A percentile compares a stretch with the other conserved stretches of the same genome.
These are phyloP conservation scores for Catocala fraxini DNA, from an alignment of 2,888 invertebrate species.

Conservation along the genomic window DNA sequence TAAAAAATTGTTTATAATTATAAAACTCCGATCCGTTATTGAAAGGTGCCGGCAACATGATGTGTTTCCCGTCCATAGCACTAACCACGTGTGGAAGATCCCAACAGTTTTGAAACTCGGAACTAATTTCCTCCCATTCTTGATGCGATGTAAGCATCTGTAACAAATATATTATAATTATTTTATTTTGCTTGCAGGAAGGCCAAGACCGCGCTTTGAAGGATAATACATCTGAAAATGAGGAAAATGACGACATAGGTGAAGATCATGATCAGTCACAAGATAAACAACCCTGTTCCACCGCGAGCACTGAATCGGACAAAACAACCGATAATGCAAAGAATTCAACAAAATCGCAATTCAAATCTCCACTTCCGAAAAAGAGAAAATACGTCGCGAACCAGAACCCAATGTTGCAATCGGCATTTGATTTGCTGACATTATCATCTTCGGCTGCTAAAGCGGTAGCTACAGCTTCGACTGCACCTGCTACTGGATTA, in stretches of 20 bases:
- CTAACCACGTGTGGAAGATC: conserved; percentile 38
- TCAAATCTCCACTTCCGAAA: conserved; percentile 33
- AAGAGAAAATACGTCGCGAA: conserved; percentile 30
- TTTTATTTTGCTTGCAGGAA: conserved; percentile 24
- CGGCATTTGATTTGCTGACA: conserved; percentile 30
- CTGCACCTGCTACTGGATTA: conserved; percentile 32
- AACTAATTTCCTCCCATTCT: conserved; percentile 21
- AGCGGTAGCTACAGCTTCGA: conserved; percentile 29
- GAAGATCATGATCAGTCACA: conserved; percentile 29
- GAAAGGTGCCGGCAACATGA: conserved; percentile 39
- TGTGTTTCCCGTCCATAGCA: conserved; percentile 49
- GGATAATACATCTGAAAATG: conserved; percentile 23
- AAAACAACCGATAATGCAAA: conserved; percentile 31
- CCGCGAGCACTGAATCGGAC: conserved; percentile 29
- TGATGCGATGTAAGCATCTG: conserved; percentile 24
- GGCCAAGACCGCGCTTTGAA: conserved; percentile 22
- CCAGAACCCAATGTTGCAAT: conserved; percentile 28
- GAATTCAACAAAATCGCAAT: conserved; percentile 28
- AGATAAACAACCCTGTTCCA: conserved; percentile 25
- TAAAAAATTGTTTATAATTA: conserved; percentile 52
- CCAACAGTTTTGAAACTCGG: conserved; percentile 31
- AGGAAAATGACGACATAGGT: conserved; percentile 29
- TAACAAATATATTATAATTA: conserved; percentile 27
- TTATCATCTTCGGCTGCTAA: conserved; percentile 30
- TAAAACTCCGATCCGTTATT: conserved; percentile 48